Base-by-base conservation (phyloP, 1,140 invertebrate species). In the Agrypnia vestita region DNA sequence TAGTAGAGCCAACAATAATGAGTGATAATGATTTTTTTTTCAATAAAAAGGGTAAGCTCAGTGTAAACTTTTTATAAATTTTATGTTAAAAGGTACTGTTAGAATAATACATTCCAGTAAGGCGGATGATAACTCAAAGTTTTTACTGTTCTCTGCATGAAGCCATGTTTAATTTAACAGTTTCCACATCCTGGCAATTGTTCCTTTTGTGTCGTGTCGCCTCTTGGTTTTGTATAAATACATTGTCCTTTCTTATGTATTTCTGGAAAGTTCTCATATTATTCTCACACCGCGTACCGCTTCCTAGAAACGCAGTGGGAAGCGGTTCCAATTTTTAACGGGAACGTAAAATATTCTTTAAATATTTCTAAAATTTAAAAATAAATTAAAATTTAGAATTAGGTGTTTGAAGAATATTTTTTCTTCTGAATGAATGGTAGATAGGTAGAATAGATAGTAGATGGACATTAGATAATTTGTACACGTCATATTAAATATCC, bases 131-230 rank as follows among this genome's bases (percentile, higher is more conserved):
- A 43, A 64, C 3, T 19, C 61, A 13, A n/a, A 13, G 21, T 64
- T 13, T 64, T 64, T 64, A 64, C 61, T n/a, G 35, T 13, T 43
- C 35, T 43, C 35, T 64, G 25, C 15, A 64, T 61, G 15, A 13
- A 43, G 35, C 35, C 61, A 64, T 64, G 35, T 64, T 64, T 64
- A 44, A 64, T 25, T 64, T 64, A 64, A 64, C 61, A 64, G 61
- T 64, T 43, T 44, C 13, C 61, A 13, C 25, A 64, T 3, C 9
- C 21, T n/a, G 19, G 13, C 61, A 13, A 13, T 12, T 35, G 25
- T 35, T 64, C 10, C 25, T 3, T 44, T 43, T 64, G 61, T 64
- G 13, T 64, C 25, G 59, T 43, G 6, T 62, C 3, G 19, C 0
- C 17, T 43, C 19, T 15, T 43, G 61, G 35, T 13, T 64, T 64